Evolutionary conservation across 2,888 invertebrate species (phyloP).

Genomic region (Morpho achilles): DNA sequence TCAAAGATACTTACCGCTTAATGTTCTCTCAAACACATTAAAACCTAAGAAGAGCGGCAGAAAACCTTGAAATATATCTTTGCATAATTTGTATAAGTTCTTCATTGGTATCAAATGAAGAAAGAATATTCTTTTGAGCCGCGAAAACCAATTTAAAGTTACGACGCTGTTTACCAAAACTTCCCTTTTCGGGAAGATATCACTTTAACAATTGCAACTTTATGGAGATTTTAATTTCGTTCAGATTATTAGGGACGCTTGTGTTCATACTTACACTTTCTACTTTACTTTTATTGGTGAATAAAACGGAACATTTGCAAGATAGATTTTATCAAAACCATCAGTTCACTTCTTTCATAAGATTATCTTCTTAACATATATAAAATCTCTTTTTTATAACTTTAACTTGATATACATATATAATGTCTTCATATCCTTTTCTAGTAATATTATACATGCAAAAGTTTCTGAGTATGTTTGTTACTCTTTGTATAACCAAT

Average conservation of each 20-base stretch:
- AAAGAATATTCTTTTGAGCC: slow-evolving; percentile 39
- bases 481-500: no score
- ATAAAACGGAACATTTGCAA: no score
- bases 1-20: no score
- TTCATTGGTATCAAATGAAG: slow-evolving; percentile 37
- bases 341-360: no score
- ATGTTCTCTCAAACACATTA: neutral
- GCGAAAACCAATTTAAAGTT: slow-evolving; percentile 55
- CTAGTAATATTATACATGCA: no score
- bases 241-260: slow-evolving; percentile 26
- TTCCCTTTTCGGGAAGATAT: slow-evolving; percentile 48
- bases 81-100: slow-evolving; percentile 21
- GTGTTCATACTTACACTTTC: slow-evolving; percentile 4
- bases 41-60: neutral
- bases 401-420: no score
- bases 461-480: no score
- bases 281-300: neutral
- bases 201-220: slow-evolving; percentile 42
- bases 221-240: slow-evolving; percentile 29
- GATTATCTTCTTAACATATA: no score
- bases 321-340: no score
- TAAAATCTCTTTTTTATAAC: no score
- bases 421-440: no score
- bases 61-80: slow-evolving; percentile 6
- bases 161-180: slow-evolving; percentile 52